phyloP scores from a whole-genome alignment of 2,113 vertebrate species.

The Varanus salvator region DNA sequence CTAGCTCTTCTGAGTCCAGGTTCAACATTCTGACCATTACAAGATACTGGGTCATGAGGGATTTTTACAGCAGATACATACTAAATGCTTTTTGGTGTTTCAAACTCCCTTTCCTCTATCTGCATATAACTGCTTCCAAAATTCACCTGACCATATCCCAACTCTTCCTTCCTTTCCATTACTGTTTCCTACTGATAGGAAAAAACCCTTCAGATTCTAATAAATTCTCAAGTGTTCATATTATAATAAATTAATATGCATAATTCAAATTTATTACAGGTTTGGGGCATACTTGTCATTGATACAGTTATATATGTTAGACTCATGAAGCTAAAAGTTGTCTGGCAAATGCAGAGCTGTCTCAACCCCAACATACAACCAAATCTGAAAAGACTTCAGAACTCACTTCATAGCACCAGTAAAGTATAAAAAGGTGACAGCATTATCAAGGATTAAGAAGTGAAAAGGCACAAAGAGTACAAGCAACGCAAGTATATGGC shows the following conservation, averaged over 20 bases:
- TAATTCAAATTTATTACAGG: constrained; percentile 1
- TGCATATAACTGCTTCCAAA: not conserved
- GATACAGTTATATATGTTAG: not conserved
- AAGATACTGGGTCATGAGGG: not conserved
- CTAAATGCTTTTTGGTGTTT: not conserved
- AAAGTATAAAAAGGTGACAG: not conserved
- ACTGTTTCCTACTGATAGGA: not conserved
- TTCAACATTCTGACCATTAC: too few relatives aligned
- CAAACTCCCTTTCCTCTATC: not conserved
- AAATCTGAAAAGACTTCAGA: not conserved
- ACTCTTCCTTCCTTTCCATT: not conserved
- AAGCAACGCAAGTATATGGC: constrained; percentile 17
- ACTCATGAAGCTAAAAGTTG: not conserved
- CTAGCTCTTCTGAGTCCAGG: too few relatives aligned
- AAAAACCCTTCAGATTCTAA: not conserved
- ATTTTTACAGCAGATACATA: not conserved
- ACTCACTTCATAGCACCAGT: fast-evolving
- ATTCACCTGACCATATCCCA: not conserved
- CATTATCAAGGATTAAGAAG: not conserved
- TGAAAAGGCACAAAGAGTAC: not conserved
- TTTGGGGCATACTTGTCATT: not conserved
- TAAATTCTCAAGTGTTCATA: not conserved
- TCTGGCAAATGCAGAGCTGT: not conserved
- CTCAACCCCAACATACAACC: not conserved
- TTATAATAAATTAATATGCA: constrained; percentile 9